phyloP scores from a whole-genome alignment of 1,140 invertebrate species.

The Saccostrea glomerata region DNA sequence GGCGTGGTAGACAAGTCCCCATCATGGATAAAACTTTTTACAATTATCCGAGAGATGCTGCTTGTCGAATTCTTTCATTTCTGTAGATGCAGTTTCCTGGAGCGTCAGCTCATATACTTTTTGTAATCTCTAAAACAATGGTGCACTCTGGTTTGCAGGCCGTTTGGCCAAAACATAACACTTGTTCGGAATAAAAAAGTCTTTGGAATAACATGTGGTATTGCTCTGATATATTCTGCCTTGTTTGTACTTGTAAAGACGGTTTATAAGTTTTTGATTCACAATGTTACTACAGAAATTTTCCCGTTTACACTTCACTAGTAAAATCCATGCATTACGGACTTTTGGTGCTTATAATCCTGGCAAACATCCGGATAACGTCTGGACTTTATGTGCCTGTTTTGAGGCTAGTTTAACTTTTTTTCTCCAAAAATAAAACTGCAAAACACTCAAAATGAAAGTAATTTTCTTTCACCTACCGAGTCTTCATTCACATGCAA shows the following conservation, averaged over 20 bases:
- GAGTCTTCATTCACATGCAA: background rate
- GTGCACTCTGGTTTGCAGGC: background rate
- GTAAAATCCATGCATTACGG: background rate
- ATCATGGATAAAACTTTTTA: constrained; percentile 22
- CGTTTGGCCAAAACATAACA: background rate
- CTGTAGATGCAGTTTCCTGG: background rate
- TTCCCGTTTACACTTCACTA: background rate
- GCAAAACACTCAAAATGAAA: background rate
- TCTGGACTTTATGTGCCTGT: background rate
- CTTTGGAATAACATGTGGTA: background rate
- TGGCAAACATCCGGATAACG: background rate
- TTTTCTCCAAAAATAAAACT: background rate
- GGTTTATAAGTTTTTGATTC: background rate
- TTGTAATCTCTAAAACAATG: background rate
- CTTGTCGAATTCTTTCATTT: constrained; percentile 23
- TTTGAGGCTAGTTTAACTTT: background rate
- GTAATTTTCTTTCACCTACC: background rate
- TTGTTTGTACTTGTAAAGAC: background rate
- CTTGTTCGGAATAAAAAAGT: background rate
- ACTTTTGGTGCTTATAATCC: background rate
- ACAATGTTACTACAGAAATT: background rate
- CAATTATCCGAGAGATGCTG: background rate
- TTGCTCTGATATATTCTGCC: background rate
- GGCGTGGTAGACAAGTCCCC: background rate
- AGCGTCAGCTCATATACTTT: constrained; percentile 17